Evolutionary conservation across 2,113 vertebrate genomes (phyloP), one percentile per base, ranked within the genome.

Genomic region (Amphilophus citrinellus): DNA sequence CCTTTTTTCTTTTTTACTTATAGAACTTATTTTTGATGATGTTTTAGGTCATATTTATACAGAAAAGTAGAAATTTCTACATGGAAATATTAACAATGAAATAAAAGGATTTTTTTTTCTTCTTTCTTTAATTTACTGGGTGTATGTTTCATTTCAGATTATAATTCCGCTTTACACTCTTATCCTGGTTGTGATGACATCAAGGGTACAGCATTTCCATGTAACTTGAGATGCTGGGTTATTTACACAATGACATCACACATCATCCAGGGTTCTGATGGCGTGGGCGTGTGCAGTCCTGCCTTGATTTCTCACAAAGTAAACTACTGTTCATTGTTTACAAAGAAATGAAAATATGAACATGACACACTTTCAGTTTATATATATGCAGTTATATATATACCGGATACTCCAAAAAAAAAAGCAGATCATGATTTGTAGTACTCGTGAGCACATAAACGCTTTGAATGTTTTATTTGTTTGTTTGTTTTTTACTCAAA

Each of bases 121-220:
- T 44, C 4, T 5, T 14, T 44, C 11, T 13, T 44, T 44, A 44
- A 44, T 44, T 44, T 44, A 44, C 10, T 14, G 10, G 42, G 10
- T 42, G 24, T 15, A 24, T 58, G 22, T 18, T 13, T 60, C 10
- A 44, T 42, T 59, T 4, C 75, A 22, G n/a, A 39, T 77, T 77
- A 50, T 32, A n/a, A 53, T 73, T 53, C 10, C 66, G 53, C 10
- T 6, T 32, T 60, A 10, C 7, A 44, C 9, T 76, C 32, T 15
- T 42, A 39, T 60, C 9, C 35, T 20, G 24, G 66, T 27, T 53
- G 6, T 56, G 68, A 73, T 4, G 47, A 14, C 47, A 73, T 73
- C 32, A 27, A 56, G 47, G 66, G 32, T 73, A 73, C 68, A 73
- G 27, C 68, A 73, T 20, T 73, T 73, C 68, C 27, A 73, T 56